Evolutionary conservation across 2,113 vertebrate genomes (phyloP).

Genomic region (Oxygymnocypris stewartii): DNA sequence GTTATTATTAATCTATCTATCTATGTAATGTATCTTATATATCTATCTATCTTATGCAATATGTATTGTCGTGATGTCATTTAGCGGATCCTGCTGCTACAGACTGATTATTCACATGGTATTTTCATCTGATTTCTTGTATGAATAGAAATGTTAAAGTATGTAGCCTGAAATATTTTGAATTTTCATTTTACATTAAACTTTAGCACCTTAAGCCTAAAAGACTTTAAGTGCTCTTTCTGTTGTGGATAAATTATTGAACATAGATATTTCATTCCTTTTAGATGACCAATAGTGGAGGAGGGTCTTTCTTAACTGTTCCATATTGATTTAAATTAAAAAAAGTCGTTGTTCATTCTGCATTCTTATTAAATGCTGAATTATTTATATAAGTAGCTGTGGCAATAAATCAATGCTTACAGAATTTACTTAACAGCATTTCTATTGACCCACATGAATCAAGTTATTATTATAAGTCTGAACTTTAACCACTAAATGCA

Average conservation of each 20-base stretch:
- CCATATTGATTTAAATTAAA: not conserved
- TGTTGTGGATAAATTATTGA: not conserved
- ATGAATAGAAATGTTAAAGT: not conserved
- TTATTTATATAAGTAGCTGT: constrained; percentile 31
- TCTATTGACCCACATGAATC: constrained; percentile 42
- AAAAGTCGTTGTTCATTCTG: constrained; percentile 4
- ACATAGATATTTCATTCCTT: not conserved
- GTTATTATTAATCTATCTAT: no score
- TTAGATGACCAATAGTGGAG: not conserved
- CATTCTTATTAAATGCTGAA: constrained; percentile 13
- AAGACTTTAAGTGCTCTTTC: not conserved
- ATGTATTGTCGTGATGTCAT: not conserved
- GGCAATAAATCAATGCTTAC: constrained; percentile 30
- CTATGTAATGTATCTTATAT: no score
- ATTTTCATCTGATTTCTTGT: not conserved
- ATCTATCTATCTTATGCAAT: not conserved
- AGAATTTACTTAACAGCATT: constrained; percentile 26
- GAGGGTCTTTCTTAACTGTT: not conserved
- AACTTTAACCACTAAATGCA: constrained; percentile 29
- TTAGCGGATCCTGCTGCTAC: not conserved
- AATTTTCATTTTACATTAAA: not conserved
- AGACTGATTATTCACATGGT: not conserved
- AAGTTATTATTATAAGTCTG: constrained; percentile 32
- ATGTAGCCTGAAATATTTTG: not conserved
- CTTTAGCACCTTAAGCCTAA: not conserved